Percentiles rank a stretch among this genome's conserved stretches.
Conservation (phyloP, 1,140 invertebrate species). For the Drosophila rhopaloa region DNA sequence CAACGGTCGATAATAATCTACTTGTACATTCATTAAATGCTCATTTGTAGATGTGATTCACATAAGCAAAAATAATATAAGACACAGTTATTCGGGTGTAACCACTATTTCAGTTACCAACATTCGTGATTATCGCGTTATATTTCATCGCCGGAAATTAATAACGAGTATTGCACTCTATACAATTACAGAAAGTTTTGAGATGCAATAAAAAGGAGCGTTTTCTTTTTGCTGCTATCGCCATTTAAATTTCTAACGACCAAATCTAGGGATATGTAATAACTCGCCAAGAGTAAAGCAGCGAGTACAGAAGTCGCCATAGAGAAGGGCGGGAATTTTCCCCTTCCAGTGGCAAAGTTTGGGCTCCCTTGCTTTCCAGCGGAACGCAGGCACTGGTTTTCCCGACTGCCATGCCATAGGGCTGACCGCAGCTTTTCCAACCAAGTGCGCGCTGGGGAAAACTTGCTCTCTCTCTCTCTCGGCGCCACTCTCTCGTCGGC, state of each 20-base stretch:
- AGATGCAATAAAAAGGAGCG: too few species aligned
- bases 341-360: constrained; percentile 6
- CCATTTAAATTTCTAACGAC: neutral
- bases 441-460: neutral
- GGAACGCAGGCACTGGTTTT: constrained; percentile 4
- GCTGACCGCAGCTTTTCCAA: constrained; percentile 11
- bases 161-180: neutral
- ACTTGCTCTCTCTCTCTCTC: constrained; percentile 7
- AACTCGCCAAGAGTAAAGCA: neutral
- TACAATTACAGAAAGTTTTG: too few species aligned
- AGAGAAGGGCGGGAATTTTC: neutral
- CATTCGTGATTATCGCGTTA: too few species aligned
- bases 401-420: neutral
- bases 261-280: neutral
- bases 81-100: too few species aligned
- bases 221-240: neutral
- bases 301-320: neutral
- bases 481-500: neutral
- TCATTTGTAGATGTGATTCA: too few species aligned
- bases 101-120: too few species aligned
- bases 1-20: too few species aligned
- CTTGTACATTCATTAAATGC: too few species aligned
- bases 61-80: too few species aligned
- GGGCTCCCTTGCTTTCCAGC: neutral
- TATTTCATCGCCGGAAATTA: neutral